Conservation (phyloP, 2,888 invertebrate genomes). For the Andricus curvator region DNA sequence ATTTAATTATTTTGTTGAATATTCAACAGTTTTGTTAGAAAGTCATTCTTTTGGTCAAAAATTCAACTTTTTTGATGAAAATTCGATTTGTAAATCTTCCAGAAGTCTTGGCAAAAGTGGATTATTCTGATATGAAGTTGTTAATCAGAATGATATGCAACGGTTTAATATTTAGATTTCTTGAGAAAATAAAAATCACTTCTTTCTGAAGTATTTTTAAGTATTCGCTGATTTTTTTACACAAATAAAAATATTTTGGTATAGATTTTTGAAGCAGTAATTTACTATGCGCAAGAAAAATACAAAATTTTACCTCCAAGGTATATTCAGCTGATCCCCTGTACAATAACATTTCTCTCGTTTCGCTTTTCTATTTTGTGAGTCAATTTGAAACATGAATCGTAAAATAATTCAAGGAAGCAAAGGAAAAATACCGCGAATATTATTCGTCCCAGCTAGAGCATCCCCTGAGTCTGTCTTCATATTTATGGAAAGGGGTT, state of each 20-base stretch:
- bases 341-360: conserved; percentile 76
- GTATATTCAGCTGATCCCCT: conserved; percentile 65
- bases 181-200: too few species aligned
- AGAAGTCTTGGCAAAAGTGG: too few species aligned
- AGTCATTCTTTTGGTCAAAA: too few species aligned
- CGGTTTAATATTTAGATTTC: too few species aligned
- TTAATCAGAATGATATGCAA: too few species aligned
- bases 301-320: conserved; percentile 69
- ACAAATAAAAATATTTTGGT: background rate
- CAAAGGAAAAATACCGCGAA: conserved; percentile 74
- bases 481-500: conserved; percentile 61
- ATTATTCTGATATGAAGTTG: too few species aligned
- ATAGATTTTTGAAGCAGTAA: background rate
- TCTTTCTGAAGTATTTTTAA: too few species aligned
- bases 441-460: conserved; percentile 72
- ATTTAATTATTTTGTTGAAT: too few species aligned
- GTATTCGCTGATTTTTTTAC: too few species aligned
- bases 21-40: too few species aligned
- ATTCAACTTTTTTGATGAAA: too few species aligned
- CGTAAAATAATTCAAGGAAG: conserved; percentile 77
- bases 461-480: conserved; percentile 58
- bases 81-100: too few species aligned
- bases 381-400: conserved; percentile 78
- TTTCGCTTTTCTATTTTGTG: conserved; percentile 77
- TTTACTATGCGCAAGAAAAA: conserved; percentile 65